These are phyloP conservation scores for Alfaro cultratus DNA, from an alignment of 2,797 vertebrate species.

Conservation along the genomic window DNA sequence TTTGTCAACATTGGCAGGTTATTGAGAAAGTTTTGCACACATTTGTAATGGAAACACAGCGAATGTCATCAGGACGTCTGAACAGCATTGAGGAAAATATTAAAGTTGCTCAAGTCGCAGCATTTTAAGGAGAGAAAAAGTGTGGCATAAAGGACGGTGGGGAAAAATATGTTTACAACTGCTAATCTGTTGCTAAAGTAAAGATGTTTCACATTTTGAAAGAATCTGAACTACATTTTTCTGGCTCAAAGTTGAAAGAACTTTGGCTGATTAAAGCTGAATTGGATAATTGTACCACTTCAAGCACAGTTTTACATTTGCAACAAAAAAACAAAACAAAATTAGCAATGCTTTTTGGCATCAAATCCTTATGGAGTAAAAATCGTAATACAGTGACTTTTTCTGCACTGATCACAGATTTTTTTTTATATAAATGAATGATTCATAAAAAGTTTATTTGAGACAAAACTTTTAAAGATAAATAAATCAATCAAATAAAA, in stretches of 20 bases:
- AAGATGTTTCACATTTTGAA: neutral
- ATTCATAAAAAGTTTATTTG: neutral
- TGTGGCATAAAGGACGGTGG: neutral
- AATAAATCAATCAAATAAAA: neutral
- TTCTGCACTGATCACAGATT: neutral
- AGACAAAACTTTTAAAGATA: neutral
- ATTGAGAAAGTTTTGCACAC: too few relatives aligned
- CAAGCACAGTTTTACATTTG: neutral
- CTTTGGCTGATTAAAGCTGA: neutral
- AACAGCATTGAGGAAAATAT: neutral
- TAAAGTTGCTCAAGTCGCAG: neutral
- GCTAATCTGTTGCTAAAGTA: neutral
- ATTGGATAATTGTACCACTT: neutral
- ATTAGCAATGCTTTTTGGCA: neutral
- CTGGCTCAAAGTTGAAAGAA: neutral
- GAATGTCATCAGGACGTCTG: neutral
- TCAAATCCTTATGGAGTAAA: neutral
- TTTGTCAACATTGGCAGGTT: too few relatives aligned
- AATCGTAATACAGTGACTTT: neutral
- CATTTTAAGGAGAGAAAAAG: neutral
- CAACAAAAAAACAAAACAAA: neutral
- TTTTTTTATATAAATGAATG: neutral
- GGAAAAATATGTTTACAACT: neutral
- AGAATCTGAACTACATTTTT: neutral
- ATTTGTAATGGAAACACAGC: too few relatives aligned